Evolutionary conservation across 2,888 invertebrate species (phyloP), one percentile per base, ranked within the genome.

Genomic region (Sipha maydis): DNA sequence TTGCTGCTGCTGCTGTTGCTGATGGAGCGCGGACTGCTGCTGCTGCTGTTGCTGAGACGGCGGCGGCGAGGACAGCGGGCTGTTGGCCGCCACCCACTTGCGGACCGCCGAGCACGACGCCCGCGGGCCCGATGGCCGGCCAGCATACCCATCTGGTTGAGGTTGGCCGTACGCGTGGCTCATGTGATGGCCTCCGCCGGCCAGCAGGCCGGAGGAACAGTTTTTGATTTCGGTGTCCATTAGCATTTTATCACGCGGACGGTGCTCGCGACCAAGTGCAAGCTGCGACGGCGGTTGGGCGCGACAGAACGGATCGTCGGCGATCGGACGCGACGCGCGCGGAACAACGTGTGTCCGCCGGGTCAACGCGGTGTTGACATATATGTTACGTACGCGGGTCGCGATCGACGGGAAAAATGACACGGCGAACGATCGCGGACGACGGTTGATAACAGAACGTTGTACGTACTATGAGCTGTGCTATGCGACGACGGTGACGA

Each of bases 1-100:
- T 75, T 41, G 92, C 90, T 93, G 91, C 54, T 92, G 92, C 80
- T 90, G 90, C n/a, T 90, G 90, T 75, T 89, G 91, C 69, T 90
- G 91, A 41, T 90, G 91, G 25, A 41, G 48, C 19, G 82, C 82
- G 19, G 82, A 69, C 11, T 85, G 85, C 11, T 90, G 91, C 78
- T 90, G 73, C 28, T 71, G 19, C 31, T 48, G 19, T 25, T 48
- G 91, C 77, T 90, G 73, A 21, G 79, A 25, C 41, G 80, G 86
- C 17, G 88, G 88, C 11, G 88, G 80, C 41, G 88, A 88, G 21
- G 73, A 41, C 56, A 73, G 41, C 75, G 71, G 71, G 75, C 75
- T 80, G 88, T 9, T 61, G 80, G 3, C 79, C 80, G 8, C 56
- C 69, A 4, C 54, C 69, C 25, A 38, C 61, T 34, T 85, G 80